Percentiles rank a stretch among this genome's conserved stretches.
These are phyloP conservation scores for Gadus chalcogrammus DNA, from an alignment of 2,113 vertebrate genomes.

Conservation along the genomic window DNA sequence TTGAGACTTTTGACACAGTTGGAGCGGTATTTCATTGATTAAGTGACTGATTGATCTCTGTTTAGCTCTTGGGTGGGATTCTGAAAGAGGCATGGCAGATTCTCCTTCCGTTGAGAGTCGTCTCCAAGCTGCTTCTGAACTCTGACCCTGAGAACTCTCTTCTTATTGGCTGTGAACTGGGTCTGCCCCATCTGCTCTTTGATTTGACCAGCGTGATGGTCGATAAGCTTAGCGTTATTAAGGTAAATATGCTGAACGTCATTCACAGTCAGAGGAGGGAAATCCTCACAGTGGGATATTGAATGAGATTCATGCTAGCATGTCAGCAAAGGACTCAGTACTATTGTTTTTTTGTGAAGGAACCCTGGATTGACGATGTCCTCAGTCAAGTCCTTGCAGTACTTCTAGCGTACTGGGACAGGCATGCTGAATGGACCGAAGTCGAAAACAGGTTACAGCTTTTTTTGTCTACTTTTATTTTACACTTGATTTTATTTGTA, in stretches of 20 bases:
- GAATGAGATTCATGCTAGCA: too few species aligned
- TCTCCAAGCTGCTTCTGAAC: conserved; percentile 72
- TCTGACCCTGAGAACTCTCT: conserved; percentile 63
- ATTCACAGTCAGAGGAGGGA: neutral
- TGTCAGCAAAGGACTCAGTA: too few species aligned
- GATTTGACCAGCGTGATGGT: conserved; percentile 71
- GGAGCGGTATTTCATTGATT: neutral
- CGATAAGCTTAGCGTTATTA: conserved; percentile 54
- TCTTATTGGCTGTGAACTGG: conserved; percentile 67
- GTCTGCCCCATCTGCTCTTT: conserved; percentile 76
- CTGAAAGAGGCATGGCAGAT: conserved; percentile 72
- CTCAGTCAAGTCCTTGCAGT: conserved; percentile 59
- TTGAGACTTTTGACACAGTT: neutral
- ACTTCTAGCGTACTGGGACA: conserved; percentile 62
- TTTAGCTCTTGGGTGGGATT: conserved; percentile 74
- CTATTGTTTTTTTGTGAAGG: conserved; percentile 30
- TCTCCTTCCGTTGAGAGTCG: conserved; percentile 69
- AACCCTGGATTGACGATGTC: conserved; percentile 41
- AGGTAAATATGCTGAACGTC: conserved; percentile 65
- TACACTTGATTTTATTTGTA: neutral
- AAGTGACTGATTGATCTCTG: neutral
- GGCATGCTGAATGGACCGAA: conserved; percentile 51
- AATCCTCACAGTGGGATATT: too few species aligned
- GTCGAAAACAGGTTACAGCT: conserved; percentile 54
- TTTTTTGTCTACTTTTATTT: neutral